Evolutionary conservation across 1,140 invertebrate genomes (phyloP), one percentile per base, ranked within the genome.

Genomic region (Camponotus pennsylvanicus): DNA sequence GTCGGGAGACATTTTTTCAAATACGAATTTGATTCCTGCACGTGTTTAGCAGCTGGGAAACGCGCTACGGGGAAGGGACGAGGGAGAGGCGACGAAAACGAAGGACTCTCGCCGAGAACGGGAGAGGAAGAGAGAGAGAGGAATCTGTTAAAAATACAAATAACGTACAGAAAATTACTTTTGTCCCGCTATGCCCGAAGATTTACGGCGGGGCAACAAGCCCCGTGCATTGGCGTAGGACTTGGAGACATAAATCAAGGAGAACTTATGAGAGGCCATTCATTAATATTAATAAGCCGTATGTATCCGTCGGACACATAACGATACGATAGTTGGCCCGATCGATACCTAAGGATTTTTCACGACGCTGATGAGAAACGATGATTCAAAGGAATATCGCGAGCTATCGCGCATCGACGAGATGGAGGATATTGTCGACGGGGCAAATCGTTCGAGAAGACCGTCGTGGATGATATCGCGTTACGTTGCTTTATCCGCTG

Each of bases 281-380:
- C 94, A 93, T 95, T 95, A 94, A 95, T 94, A 95, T 94, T 95
- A 94, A 95, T 95, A 94, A 95, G 94, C 91, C 91, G 93, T 94
- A 93, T 93, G 93, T 94, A 94, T 93, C 93, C 93, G 93, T 94
- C 94, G 91, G 90, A 90, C 87, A 52, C 49, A 89, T 93, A 94
- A 94, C 94, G 94, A 94, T 93, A 92, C 92, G 93, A 94, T 93
- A 92, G 90, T 89, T 90, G 49, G 89, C 57, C 87, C 92, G 93
- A 92, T 92, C 92, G 92, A 92, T 92, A 89, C 85, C 89, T 88
- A 88, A 63, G 52, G 79, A 61, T 86, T 90, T 90, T 90, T 88
- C 82, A 79, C 34, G 55, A 32, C 18, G 86, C 75, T 82, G 90
- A 86, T 87, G 89, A 79, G 88, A 70, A 87, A 90, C 84, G 88